A percentile compares a stretch with the other conserved stretches of the same genome.
These are phyloP conservation scores for Gambusia holbrooki DNA, from an alignment of 2,113 vertebrate genomes.

Conservation along the genomic window DNA sequence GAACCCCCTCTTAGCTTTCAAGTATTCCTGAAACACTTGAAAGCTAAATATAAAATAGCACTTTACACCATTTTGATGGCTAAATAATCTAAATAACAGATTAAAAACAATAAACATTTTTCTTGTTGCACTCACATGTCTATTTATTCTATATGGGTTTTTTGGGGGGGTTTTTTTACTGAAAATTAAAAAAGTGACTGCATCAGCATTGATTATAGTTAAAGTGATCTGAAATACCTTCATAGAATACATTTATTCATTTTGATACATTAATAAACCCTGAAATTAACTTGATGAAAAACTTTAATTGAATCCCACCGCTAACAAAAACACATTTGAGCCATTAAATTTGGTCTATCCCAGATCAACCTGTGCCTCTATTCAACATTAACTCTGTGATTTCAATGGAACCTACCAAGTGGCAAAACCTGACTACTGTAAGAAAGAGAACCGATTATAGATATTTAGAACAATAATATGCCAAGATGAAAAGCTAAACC, in stretches of 20 bases:
- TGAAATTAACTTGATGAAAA: no score
- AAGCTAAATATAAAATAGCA: no score
- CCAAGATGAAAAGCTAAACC: background rate
- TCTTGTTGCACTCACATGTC: no score
- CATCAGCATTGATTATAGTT: background rate
- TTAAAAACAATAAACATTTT: no score
- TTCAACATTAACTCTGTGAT: background rate
- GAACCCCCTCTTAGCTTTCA: background rate
- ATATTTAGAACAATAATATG: background rate
- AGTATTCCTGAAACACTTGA: no score
- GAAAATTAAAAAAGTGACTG: background rate
- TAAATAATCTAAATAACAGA: no score
- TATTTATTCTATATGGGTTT: no score
- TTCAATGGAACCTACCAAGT: background rate
- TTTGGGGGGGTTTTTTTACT: no score
- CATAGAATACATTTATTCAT: no score
- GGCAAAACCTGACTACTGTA: background rate
- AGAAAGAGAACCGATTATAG: background rate
- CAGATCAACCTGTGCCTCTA: background rate
- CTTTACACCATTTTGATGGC: no score
- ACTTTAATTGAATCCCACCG: no score
- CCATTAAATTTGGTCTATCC: background rate
- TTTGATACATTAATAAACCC: no score
- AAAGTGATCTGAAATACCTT: background rate
- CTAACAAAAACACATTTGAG: background rate